Base-by-base conservation (phyloP, 2,113 vertebrate genomes). In the Hippocampus abdominalis region DNA sequence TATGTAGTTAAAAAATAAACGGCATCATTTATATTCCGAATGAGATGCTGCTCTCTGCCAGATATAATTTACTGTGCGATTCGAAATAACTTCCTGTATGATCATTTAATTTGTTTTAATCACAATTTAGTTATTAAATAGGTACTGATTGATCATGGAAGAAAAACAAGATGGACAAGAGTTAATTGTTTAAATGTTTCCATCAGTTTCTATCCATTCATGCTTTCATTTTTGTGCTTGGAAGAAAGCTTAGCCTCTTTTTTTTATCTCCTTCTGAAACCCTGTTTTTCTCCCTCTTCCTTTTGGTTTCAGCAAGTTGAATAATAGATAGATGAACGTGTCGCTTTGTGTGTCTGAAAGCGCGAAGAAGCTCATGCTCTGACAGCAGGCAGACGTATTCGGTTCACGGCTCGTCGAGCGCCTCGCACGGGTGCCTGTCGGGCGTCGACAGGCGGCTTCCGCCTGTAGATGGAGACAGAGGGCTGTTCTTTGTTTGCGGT, bases 371-470 rank as follows among this genome's bases (percentile, higher is more conserved):
- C 8, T 57, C 53, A 69, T 66, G 32, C 21, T 65, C 77, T 81
- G 79, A 75, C 70, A 69, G 79, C 64, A 68, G 56, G 80, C 51
- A 40, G 77, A 73, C 53, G 15, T 60, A 53, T 84, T 76, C 68
- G 73, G 69, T 71, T 72, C 39, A 8, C n/a, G 5, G 11, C 62
- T 40, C 39, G n/a, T 64, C 61, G 42, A 7, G 21, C 60, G n/a
- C 32, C 9, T 21, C 18, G 39, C 20, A 3, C 0, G 3, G 29
- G 27, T 25, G 39, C 60, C 61, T 64, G 36, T 64, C 12, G 39
- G n/a, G 39, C 8, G 23, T 46, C 18, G 63, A 46, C 40, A 3
- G 42, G 27, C 13, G 8, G 40, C 15, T 46, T 64, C 42, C 15
- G 13, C 23, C n/a, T 46, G 42, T 16, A 64, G 42, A 64, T 64